Evolutionary conservation across 2,888 invertebrate genomes (phyloP).

Genomic region (Zeuzera pyrina): DNA sequence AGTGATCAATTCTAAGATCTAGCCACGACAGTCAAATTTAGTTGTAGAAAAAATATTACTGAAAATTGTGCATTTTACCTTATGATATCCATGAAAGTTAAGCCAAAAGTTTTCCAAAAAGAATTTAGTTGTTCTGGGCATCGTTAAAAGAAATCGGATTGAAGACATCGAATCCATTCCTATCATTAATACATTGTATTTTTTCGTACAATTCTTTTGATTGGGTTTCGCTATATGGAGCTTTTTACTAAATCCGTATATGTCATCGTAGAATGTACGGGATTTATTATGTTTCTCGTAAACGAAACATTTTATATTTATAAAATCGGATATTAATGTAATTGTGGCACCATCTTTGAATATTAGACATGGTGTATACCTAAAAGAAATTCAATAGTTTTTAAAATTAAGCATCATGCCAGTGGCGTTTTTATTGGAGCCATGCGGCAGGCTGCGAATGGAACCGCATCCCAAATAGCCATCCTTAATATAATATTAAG

Average conservation of each 20-base stretch:
- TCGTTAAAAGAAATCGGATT: constrained; percentile 81
- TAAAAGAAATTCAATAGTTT: constrained; percentile 20
- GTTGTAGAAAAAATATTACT: too few species aligned
- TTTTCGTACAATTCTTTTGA: constrained; percentile 19
- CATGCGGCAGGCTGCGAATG: too few species aligned
- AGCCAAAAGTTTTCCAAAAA: constrained; percentile 80
- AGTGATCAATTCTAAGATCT: too few species aligned
- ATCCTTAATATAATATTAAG: too few species aligned
- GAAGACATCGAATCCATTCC: constrained; percentile 91
- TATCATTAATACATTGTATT: constrained; percentile 78
- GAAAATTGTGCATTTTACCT: constrained; percentile 48
- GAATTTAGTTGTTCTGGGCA: constrained; percentile 80
- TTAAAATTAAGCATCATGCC: too few species aligned
- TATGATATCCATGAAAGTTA: constrained; percentile 81
- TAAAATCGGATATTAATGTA: constrained; percentile 39
- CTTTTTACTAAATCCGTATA: constrained; percentile 58
- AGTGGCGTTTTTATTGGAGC: too few species aligned
- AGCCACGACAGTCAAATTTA: too few species aligned
- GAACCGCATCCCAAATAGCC: too few species aligned
- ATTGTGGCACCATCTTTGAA: constrained; percentile 31
- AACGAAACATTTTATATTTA: constrained; percentile 46
- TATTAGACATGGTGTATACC: constrained; percentile 38
- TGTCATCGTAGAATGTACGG: constrained; percentile 44
- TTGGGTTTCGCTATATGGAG: constrained; percentile 33
- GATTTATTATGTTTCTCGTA: constrained; percentile 29